These are phyloP conservation scores for Craterocephalus amniculus DNA, from an alignment of 2,797 vertebrate species.

Conservation along the genomic window DNA sequence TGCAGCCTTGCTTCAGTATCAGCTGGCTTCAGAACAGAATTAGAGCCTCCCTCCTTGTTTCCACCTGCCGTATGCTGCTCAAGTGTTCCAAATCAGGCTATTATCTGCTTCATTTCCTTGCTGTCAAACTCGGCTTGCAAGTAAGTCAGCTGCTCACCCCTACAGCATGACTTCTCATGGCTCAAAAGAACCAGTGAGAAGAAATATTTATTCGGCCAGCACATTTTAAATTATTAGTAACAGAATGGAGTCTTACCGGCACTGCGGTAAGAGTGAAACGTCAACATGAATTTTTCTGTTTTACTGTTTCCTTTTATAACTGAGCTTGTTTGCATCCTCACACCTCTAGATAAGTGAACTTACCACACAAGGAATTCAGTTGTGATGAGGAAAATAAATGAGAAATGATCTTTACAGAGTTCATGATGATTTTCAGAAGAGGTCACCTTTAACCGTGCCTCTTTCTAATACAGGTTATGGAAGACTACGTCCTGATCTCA, in stretches of 20 bases:
- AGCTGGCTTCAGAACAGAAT: conserved; percentile 73
- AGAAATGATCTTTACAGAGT: conserved; percentile 42
- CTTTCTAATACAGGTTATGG: conserved; percentile 66
- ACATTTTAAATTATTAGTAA: conserved; percentile 13
- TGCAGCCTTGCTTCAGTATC: conserved; percentile 59
- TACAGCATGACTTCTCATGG: conserved; percentile 24
- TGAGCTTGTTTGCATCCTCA: conserved; percentile 7
- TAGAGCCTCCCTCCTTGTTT: conserved; percentile 67
- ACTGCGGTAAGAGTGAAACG: neutral
- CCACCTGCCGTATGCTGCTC: conserved; percentile 66
- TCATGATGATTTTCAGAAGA: conserved; percentile 65
- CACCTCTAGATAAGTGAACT: conserved; percentile 55
- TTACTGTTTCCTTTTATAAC: conserved; percentile 14
- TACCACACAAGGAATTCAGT: conserved; percentile 36
- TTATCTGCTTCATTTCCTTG: conserved; percentile 76
- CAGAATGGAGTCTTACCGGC: neutral
- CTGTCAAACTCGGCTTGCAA: conserved; percentile 61
- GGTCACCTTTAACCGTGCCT: conserved; percentile 77
- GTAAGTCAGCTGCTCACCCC: conserved; percentile 51
- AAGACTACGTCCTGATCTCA: conserved; percentile 67
- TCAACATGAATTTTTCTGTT: conserved; percentile 26
- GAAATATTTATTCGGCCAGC: conserved; percentile 1
- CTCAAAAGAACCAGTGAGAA: neutral
- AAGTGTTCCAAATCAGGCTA: conserved; percentile 72
- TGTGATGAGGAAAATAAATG: conserved; percentile 61